Percentiles rank a stretch among this genome's conserved stretches.
These are phyloP conservation scores for Sebastes matsubarae DNA, from an alignment of 2,797 vertebrate species.

Conservation along the genomic window DNA sequence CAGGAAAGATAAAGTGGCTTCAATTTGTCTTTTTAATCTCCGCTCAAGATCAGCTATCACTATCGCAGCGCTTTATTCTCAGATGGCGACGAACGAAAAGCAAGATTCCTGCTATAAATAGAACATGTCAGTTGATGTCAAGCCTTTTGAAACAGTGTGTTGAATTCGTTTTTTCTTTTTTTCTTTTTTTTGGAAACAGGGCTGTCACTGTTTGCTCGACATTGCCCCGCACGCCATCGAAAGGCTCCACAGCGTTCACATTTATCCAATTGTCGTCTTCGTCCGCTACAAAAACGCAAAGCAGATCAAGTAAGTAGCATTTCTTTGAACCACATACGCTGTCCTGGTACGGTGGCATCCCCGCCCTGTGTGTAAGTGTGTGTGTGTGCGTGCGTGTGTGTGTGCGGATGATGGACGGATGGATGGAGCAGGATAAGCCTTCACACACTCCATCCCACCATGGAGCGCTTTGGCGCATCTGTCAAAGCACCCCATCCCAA, in stretches of 20 bases:
- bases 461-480: constrained; percentile 26
- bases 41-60: constrained; percentile 27
- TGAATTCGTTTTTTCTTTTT: background rate
- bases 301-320: constrained; percentile 94
- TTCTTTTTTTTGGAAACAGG: constrained; percentile 74
- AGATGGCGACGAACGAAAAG: background rate
- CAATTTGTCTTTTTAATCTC: constrained; percentile 44
- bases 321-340: background rate
- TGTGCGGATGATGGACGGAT: background rate
- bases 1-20: constrained; percentile 19
- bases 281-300: constrained; percentile 99
- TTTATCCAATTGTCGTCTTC: constrained; percentile 97
- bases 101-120: background rate
- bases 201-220: constrained; percentile 96
- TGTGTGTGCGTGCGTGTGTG: background rate
- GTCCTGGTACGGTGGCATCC: background rate
- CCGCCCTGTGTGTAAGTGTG: background rate
- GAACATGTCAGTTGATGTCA: background rate
- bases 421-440: constrained; percentile 42
- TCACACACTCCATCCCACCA: constrained; percentile 30
- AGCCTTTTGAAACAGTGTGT: background rate
- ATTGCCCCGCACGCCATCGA: constrained; percentile 96
- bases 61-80: background rate
- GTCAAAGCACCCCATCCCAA: constrained; percentile 12
- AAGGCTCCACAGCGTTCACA: constrained; percentile 94